Percentiles rank a stretch among this genome's conserved stretches.
These are phyloP conservation scores for Takifugu rubripes DNA, from an alignment of 2,797 vertebrate genomes.

Conservation along the genomic window DNA sequence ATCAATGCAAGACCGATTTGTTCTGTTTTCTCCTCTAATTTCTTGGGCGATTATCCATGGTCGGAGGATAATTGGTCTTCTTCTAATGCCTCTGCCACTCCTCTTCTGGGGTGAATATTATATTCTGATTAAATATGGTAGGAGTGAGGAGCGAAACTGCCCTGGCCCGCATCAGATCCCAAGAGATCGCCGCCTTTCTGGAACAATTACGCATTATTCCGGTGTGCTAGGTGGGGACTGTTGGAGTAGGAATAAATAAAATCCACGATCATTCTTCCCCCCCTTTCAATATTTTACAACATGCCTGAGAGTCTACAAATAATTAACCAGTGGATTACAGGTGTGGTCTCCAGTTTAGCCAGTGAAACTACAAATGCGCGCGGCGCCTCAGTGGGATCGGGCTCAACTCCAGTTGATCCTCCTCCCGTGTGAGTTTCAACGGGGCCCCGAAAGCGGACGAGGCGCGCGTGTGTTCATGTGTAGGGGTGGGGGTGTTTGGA, in stretches of 20 bases:
- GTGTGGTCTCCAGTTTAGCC: background rate
- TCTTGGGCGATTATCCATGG: too few relatives aligned
- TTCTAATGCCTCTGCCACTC: too few relatives aligned
- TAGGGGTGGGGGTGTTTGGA: slow-evolving; percentile 7
- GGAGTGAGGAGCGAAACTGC: too few relatives aligned
- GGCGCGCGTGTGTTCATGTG: slow-evolving; percentile 10
- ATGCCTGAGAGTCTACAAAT: background rate
- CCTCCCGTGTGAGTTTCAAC: slow-evolving; percentile 35
- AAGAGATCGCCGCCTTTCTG: too few relatives aligned
- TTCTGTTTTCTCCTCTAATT: background rate
- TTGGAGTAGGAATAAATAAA: too few relatives aligned
- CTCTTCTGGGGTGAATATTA: too few relatives aligned
- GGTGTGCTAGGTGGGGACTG: too few relatives aligned
- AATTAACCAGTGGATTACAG: too few relatives aligned
- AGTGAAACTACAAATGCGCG: slow-evolving; percentile 5
- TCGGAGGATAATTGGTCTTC: too few relatives aligned
- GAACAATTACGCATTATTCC: too few relatives aligned
- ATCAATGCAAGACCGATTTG: background rate
- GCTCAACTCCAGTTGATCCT: slow-evolving; percentile 26
- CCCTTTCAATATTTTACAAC: background rate
- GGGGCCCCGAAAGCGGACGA: slow-evolving; percentile 43
- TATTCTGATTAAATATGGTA: too few relatives aligned
- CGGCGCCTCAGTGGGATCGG: slow-evolving; percentile 3
- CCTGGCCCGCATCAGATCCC: too few relatives aligned
- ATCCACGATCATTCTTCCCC: background rate